A percentile compares a stretch with the other conserved stretches of the same genome.
Conservation (phyloP, 1,140 invertebrate genomes). For the Heliothis virescens region DNA sequence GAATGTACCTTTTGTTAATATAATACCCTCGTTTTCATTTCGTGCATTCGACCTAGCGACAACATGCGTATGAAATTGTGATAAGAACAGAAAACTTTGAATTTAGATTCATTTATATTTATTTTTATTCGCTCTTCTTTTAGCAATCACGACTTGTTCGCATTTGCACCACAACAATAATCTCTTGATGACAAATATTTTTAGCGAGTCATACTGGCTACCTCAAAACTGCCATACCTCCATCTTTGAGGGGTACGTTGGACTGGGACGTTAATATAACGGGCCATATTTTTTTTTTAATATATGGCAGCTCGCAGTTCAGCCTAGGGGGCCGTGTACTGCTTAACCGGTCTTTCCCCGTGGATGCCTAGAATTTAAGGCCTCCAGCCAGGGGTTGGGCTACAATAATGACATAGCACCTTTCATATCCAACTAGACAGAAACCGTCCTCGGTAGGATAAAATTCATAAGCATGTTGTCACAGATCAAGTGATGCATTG, state of each 20-base stretch:
- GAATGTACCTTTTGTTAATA: constrained; percentile 36
- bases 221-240: too few relatives aligned
- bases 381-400: too few relatives aligned
- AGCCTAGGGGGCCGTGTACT: too few relatives aligned
- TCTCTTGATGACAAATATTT: background rate
- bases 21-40: constrained; percentile 39
- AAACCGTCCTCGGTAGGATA: background rate
- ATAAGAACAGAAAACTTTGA: background rate
- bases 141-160: background rate
- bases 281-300: too few relatives aligned
- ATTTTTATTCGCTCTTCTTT: background rate
- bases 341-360: too few relatives aligned
- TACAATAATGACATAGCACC: too few relatives aligned
- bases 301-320: too few relatives aligned
- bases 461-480: constrained; percentile 46
- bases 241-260: too few relatives aligned
- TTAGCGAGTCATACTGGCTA: too few relatives aligned
- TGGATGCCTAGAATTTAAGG: too few relatives aligned
- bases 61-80: constrained; percentile 36
- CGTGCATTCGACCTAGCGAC: constrained; percentile 45
- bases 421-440: too few relatives aligned
- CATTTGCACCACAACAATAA: background rate
- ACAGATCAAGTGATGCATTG: constrained; percentile 61
- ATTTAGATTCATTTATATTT: constrained; percentile 9
- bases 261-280: too few relatives aligned